These are phyloP conservation scores for Ophion obscuratus DNA, from an alignment of 2,888 invertebrate species.

Conservation along the genomic window DNA sequence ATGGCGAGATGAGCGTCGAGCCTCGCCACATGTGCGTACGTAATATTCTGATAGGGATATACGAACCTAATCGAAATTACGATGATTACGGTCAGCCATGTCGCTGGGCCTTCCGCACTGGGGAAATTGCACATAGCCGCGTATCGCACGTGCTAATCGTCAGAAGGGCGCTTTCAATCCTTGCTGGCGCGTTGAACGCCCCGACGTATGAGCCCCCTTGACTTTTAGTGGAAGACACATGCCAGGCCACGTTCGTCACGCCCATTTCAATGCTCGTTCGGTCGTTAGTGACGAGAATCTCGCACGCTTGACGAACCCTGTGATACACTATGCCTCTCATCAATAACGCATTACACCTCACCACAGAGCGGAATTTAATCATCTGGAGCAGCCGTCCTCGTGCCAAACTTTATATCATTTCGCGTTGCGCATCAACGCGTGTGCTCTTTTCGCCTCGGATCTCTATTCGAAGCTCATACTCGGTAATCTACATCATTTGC, in stretches of 20 bases:
- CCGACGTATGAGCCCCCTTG: not conserved
- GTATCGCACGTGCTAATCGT: not conserved
- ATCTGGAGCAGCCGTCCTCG: not conserved
- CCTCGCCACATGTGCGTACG: not conserved
- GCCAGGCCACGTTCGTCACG: conserved; percentile 1
- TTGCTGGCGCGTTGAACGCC: not conserved
- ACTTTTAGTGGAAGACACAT: conserved; percentile 9
- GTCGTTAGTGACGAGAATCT: conserved; percentile 29
- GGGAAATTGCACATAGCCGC: not conserved
- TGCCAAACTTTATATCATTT: not conserved
- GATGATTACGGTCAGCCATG: conserved; percentile 51
- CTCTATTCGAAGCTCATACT: not conserved
- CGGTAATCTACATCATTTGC: not conserved
- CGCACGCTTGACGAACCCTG: conserved; percentile 13
- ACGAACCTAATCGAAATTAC: conserved; percentile 45
- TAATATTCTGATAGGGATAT: not conserved
- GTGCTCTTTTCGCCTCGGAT: not conserved
- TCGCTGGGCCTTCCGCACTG: conserved; percentile 26
- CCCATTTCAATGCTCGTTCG: conserved; percentile 38
- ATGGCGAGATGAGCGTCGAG: conserved; percentile 39
- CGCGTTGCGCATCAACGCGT: not conserved
- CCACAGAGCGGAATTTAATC: not conserved
- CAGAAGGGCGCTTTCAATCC: conserved; percentile 2
- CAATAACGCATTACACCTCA: conserved; percentile 15
- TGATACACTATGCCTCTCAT: conserved; percentile 33